Base-by-base conservation (phyloP, 2,797 vertebrate genomes). In the Coluber constrictor region DNA sequence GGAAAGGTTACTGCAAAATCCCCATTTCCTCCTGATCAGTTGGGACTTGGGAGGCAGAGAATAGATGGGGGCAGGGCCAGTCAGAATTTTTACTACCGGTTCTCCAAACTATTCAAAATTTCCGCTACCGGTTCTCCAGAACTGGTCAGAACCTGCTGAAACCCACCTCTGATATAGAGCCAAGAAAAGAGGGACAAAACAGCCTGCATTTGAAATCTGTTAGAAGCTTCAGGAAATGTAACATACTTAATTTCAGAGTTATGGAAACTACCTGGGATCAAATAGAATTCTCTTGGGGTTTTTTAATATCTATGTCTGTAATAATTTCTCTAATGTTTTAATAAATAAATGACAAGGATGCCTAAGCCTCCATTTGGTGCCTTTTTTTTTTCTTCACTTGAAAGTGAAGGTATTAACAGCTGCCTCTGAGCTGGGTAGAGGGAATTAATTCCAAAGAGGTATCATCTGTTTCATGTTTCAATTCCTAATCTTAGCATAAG, bases 401-500 rank as follows among this genome's bases (percentile, higher is more conserved):
- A 20, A 57, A 55, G 23, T 43, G n/a, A 90, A 20, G 9, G 8
- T 66, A 18, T 63, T 27, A 29, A 47, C 37, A 11, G 29, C 55
- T 51, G 55, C 15, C 29, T 60, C 43, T 43, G 32, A 18, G 32
- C n/a, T 91, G 37, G 5, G 51, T 54, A 29, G 20, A 4, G 3
- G 51, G n/a, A 43, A 63, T 5, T 0, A 32, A 63, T 4, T 0
- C 0, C 16, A 86, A 57, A 79, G 10, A 57, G 20, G 32, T 25
- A 37, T 29, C 90, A 27, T 88, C 61, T 95, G 92, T 74, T 96
- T 96, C 95, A 93, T 60, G 94, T 96, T 96, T 92, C 25, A 91
- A 92, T 83, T 3, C 2, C 27, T 86, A 32, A 27, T 59, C 90
- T 92, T 59, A 5, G 47, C 87, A 54, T 27, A 92, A 93, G 43